Base-by-base conservation (phyloP, 2,113 vertebrate genomes). In the Anguilla rostrata region DNA sequence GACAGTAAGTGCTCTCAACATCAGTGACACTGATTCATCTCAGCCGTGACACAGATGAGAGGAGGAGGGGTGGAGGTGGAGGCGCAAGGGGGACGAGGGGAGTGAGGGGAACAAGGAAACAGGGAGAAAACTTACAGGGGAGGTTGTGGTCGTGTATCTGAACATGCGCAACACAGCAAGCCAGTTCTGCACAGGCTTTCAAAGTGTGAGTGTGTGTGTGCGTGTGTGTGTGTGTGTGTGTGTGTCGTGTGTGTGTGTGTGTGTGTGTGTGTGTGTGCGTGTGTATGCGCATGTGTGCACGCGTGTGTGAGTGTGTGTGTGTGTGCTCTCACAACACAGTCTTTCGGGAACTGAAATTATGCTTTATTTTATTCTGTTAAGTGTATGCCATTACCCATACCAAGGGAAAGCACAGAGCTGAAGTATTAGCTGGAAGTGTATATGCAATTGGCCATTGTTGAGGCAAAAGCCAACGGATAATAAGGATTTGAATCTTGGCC, bases 1-100 rank as follows among this genome's bases (percentile, higher is more conserved):
- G 95, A 96, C 95, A 96, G 95, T 95, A 96, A 96, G 94, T 95
- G 95, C 95, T 95, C 94, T 95, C 95, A 94, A 95, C 95, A 95
- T 93, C 86, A 90, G 92, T 95, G 95, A 96, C 94, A 94, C 95
- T 96, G 95, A 96, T 95, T 96, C 95, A 95, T 96, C 93, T 92
- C 91, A 92, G 92, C 93, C 92, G 92, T 94, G 94, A 96, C 95
- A 95, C 94, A 94, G 91, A 94, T 92, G 93, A 94, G 94, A 83
- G 89, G 83, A 63, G 57, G 60, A 20, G 87, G 60, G 63, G 15
- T 66, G 78, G 82, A 40, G 85, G 78, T 75, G 57, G 83, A 39
- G 34, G 34, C 34, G 34, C 34, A 34, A 34, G 83, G 86, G 26
- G 86, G 87, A 87, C 43, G 85, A 80, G 60, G 84, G 85, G 85